phyloP scores from a whole-genome alignment of 2,888 invertebrate genomes.

The Cordilura impudica region DNA sequence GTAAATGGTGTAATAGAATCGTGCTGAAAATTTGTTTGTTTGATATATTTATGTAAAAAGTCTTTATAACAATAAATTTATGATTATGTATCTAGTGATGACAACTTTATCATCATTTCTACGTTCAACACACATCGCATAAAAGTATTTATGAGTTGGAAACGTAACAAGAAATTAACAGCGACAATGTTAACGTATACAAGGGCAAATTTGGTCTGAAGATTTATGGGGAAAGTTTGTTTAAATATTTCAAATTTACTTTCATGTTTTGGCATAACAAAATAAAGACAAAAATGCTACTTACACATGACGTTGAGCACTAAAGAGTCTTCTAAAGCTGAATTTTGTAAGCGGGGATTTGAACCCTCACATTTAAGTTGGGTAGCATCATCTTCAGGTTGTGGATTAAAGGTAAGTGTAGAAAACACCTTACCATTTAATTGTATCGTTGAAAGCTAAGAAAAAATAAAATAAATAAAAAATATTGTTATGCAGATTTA shows the following conservation, averaged over 20 bases:
- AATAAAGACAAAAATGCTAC: slow-evolving; percentile 77
- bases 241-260: background rate
- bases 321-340: slow-evolving; percentile 88
- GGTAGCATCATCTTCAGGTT: slow-evolving; percentile 91
- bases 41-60: slow-evolving; percentile 62
- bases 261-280: background rate
- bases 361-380: slow-evolving; percentile 91
- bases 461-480: background rate
- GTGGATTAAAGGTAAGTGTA: slow-evolving; percentile 87
- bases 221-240: slow-evolving; percentile 54
- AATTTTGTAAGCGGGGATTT: slow-evolving; percentile 87
- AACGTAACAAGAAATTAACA: slow-evolving; percentile 12
- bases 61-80: slow-evolving; percentile 73
- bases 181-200: slow-evolving; percentile 34
- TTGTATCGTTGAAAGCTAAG: slow-evolving; percentile 81
- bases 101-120: slow-evolving; percentile 59
- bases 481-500: too few species aligned
- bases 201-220: slow-evolving; percentile 21
- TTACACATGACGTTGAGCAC: slow-evolving; percentile 93
- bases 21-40: slow-evolving; percentile 22
- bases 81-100: slow-evolving; percentile 68
- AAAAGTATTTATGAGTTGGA: slow-evolving; percentile 4
- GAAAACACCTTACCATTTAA: slow-evolving; percentile 88
- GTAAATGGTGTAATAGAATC: background rate
- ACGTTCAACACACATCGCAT: background rate